phyloP scores from a whole-genome alignment of 2,797 vertebrate genomes.

The Pseudochromis fuscus region DNA sequence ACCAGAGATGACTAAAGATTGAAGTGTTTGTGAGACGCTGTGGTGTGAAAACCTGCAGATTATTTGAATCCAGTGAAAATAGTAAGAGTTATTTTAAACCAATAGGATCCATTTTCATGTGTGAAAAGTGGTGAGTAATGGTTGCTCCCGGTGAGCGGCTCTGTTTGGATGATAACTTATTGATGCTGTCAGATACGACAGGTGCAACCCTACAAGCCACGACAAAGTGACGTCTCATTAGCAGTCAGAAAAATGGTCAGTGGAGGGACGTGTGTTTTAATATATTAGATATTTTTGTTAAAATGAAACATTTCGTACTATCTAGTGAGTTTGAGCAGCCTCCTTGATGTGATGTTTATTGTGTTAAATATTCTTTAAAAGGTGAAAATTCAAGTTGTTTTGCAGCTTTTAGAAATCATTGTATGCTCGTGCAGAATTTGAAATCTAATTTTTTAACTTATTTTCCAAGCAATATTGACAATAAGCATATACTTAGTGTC shows the following conservation, averaged over 20 bases:
- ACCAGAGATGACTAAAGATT: too few species aligned
- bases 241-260: background rate
- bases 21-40: background rate
- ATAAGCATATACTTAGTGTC: too few species aligned
- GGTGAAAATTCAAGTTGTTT: too few species aligned
- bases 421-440: too few species aligned
- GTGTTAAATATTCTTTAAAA: too few species aligned
- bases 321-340: too few species aligned
- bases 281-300: too few species aligned
- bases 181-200: slow-evolving; percentile 10
- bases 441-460: too few species aligned
- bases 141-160: background rate
- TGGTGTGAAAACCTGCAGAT: background rate
- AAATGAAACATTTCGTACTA: too few species aligned
- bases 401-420: background rate
- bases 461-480: too few species aligned
- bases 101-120: background rate
- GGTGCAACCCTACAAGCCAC: background rate
- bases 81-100: background rate
- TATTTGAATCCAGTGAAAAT: slow-evolving; percentile 1
- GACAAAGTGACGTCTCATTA: slow-evolving; percentile 1
- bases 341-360: too few species aligned
- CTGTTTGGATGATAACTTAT: slow-evolving; percentile 6
- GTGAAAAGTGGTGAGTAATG: background rate
- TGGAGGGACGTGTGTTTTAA: background rate